A percentile compares a stretch with the other conserved stretches of the same genome.
Evolutionary conservation across 2,113 vertebrate species (phyloP).

Genomic region (Apteryx mantelli): DNA sequence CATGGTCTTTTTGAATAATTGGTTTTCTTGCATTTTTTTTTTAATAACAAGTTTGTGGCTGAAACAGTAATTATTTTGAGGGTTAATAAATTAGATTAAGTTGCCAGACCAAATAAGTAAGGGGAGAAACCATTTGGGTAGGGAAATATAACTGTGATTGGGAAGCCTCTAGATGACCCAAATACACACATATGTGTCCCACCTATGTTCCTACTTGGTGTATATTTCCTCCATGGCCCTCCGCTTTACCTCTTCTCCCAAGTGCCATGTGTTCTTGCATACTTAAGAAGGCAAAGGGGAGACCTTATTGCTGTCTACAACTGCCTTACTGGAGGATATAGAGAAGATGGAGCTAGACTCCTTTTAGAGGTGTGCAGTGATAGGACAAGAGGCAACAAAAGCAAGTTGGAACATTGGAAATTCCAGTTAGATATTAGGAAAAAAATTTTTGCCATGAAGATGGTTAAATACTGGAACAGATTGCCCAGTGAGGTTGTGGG

Average conservation of each 20-base stretch:
- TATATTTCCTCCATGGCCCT: background rate
- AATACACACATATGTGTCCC: background rate
- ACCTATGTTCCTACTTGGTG: background rate
- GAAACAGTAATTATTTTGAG: background rate
- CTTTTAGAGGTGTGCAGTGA: background rate
- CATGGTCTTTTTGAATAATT: background rate
- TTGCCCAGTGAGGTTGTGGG: background rate
- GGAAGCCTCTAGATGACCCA: background rate
- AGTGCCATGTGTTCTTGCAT: background rate
- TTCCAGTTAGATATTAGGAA: background rate
- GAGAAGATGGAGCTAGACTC: background rate
- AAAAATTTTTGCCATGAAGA: accelerated
- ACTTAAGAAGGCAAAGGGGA: background rate
- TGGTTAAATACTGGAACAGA: background rate
- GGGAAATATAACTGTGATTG: background rate
- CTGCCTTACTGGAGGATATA: background rate
- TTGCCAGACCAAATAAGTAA: background rate
- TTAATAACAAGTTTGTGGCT: background rate
- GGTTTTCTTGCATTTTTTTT: background rate
- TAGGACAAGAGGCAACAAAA: background rate
- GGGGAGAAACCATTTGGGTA: background rate
- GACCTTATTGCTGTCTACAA: accelerated
- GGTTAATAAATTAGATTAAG: background rate
- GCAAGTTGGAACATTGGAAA: background rate
- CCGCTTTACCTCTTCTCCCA: background rate